Conservation (phyloP, 2,113 vertebrate genomes). For the Halcyon malimbica region DNA sequence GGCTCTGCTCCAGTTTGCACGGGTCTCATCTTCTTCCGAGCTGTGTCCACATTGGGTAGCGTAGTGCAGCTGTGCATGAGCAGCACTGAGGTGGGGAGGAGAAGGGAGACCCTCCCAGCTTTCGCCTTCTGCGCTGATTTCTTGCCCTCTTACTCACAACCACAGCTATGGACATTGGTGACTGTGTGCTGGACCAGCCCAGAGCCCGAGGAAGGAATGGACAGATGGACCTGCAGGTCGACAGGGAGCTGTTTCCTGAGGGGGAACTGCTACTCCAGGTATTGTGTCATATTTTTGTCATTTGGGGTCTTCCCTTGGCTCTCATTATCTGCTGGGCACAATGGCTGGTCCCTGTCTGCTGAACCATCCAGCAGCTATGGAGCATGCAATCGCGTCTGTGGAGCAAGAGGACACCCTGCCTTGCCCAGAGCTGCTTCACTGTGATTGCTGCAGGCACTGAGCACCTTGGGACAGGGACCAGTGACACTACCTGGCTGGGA, state of each 20-base stretch:
- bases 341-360: background rate
- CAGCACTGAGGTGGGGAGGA: background rate
- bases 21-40: background rate
- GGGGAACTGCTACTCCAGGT: conserved; percentile 86
- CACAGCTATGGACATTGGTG: conserved; percentile 43
- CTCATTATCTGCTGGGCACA: fast-evolving
- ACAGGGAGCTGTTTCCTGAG: conserved; percentile 75
- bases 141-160: conserved; percentile 60
- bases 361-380: background rate
- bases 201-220: conserved; percentile 13
- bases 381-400: background rate
- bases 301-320: background rate
- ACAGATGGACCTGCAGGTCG: background rate
- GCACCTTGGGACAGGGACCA: background rate
- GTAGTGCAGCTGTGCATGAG: fast-evolving
- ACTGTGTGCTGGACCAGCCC: background rate
- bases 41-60: fast-evolving
- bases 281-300: fast-evolving
- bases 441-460: background rate
- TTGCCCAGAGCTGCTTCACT: background rate
- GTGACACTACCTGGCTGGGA: background rate
- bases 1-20: background rate
- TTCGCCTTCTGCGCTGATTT: background rate
- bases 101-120: background rate
- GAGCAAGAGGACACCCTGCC: background rate